A percentile compares a stretch with the other conserved stretches of the same genome.
Conservation (phyloP, 2,113 vertebrate genomes). For the Fulica atra region DNA sequence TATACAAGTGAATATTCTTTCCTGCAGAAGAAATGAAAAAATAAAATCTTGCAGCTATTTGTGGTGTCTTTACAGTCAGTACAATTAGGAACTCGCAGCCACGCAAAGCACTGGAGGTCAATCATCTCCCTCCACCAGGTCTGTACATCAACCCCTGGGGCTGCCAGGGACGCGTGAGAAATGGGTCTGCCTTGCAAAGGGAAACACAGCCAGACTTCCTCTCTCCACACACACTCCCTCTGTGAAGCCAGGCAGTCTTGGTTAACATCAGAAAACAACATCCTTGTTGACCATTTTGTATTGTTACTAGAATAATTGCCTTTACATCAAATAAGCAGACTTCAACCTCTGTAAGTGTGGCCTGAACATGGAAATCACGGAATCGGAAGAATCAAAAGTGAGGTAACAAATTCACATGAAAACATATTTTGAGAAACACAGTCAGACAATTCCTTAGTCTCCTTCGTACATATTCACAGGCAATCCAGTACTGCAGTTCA, state of each 20-base stretch:
- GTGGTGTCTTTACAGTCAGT: not conserved
- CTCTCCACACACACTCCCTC: not conserved
- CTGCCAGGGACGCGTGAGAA: not conserved
- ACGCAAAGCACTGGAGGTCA: not conserved
- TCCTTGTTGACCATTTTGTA: not conserved
- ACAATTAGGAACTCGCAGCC: not conserved
- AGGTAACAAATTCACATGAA: not conserved
- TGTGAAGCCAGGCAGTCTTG: not conserved
- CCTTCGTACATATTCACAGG: not conserved
- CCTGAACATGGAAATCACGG: not conserved
- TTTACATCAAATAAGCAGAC: not conserved
- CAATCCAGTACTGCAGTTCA: not conserved
- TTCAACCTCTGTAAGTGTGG: not conserved
- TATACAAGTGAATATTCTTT: not conserved
- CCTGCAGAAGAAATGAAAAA: not conserved
- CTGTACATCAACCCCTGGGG: not conserved
- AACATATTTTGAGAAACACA: not conserved
- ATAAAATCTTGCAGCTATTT: not conserved
- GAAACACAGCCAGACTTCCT: not conserved
- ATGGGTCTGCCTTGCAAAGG: not conserved
- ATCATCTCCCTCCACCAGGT: not conserved
- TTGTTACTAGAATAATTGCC: not conserved
- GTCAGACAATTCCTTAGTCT: not conserved
- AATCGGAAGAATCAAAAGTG: not conserved
- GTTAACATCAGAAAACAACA: not conserved